phyloP scores from a whole-genome alignment of 1,140 invertebrate genomes.

The Drosophila rhopaloa region DNA sequence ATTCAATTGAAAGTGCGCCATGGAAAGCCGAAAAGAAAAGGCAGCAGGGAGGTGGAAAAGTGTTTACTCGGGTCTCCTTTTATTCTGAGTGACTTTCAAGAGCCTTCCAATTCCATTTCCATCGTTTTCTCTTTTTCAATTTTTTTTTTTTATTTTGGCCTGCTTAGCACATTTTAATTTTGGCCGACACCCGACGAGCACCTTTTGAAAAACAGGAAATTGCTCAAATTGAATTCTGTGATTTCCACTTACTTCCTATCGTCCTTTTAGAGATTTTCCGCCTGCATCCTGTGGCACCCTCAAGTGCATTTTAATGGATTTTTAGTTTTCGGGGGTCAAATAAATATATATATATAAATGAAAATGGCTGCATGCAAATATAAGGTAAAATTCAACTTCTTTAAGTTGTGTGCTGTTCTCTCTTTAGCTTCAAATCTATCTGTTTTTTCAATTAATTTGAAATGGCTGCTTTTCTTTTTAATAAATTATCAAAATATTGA shows the following conservation, averaged over 20 bases:
- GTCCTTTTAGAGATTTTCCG: slow-evolving; percentile 17
- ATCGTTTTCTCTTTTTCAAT: background rate
- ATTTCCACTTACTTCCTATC: slow-evolving; percentile 50
- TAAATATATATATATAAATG: slow-evolving; percentile 2
- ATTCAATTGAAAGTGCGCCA: slow-evolving; percentile 59
- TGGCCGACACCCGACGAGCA: slow-evolving; percentile 28
- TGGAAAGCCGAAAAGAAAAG: slow-evolving; percentile 29
- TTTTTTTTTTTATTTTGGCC: background rate
- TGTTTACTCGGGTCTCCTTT: slow-evolving; percentile 6
- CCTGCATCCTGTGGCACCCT: slow-evolving; percentile 47
- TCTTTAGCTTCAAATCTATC: no score
- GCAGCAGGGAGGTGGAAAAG: slow-evolving; percentile 9
- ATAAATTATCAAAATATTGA: no score
- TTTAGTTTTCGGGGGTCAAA: slow-evolving; percentile 21
- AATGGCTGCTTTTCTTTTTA: no score
- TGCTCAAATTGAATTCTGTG: slow-evolving; percentile 78
- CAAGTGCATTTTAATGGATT: slow-evolving; percentile 73
- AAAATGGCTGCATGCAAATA: slow-evolving; percentile 14
- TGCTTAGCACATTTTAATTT: slow-evolving; percentile 65
- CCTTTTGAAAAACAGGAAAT: slow-evolving; percentile 73
- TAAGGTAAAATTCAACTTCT: background rate
- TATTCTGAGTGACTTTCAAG: slow-evolving; percentile 36
- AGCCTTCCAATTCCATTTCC: slow-evolving; percentile 37
- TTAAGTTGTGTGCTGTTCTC: slow-evolving; percentile 3
- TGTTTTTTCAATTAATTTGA: no score